Percentiles rank a stretch among this genome's conserved stretches.
phyloP scores from a whole-genome alignment of 2,113 vertebrate genomes.

The Dendropsophus ebraccatus region DNA sequence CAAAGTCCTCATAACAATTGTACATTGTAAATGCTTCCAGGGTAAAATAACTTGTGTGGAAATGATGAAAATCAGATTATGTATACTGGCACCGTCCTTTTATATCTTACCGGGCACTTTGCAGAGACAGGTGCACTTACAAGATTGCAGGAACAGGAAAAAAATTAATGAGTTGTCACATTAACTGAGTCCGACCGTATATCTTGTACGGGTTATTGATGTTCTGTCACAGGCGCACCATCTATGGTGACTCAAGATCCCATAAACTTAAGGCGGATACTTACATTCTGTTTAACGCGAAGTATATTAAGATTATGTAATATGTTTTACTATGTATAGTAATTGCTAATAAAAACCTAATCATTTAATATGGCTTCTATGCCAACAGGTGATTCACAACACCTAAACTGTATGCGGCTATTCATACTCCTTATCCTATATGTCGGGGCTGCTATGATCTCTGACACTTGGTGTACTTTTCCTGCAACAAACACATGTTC shows the following conservation, averaged over 20 bases:
- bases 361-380: neutral
- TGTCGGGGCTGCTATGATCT: neutral
- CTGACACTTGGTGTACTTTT: neutral
- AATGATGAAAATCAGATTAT: conserved; percentile 14
- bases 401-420: neutral
- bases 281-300: neutral
- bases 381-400: neutral
- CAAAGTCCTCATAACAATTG: neutral
- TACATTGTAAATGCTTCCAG: neutral
- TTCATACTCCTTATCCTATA: neutral
- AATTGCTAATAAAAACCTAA: neutral
- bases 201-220: conserved; percentile 20
- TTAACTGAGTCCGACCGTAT: conserved; percentile 10
- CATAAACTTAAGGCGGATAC: conserved; percentile 11
- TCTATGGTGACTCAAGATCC: conserved; percentile 6
- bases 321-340: neutral
- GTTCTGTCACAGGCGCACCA: neutral
- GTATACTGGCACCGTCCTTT: neutral
- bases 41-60: neutral
- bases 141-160: conserved; percentile 26
- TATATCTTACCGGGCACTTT: neutral
- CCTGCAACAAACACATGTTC: neutral
- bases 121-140: conserved; percentile 6
- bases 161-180: conserved; percentile 30
- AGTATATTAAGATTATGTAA: neutral